Percentiles rank a stretch among this genome's conserved stretches.
Conservation (phyloP, 2,888 invertebrate genomes). For the Beris chalybata region DNA sequence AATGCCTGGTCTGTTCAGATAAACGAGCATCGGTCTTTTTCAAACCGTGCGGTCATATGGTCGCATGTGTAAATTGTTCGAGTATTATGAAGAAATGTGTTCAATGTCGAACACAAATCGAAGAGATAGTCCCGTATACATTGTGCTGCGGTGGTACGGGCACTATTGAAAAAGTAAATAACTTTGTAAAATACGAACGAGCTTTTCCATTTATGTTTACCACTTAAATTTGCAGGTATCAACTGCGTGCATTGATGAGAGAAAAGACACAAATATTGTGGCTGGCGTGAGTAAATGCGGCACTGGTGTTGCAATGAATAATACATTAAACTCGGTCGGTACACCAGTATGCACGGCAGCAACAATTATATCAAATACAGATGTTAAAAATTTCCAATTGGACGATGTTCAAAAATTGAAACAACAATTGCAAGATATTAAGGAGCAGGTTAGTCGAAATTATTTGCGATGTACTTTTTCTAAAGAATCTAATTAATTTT, state of each 20-base stretch:
- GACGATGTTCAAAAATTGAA: constrained; percentile 87
- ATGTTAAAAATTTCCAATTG: constrained; percentile 68
- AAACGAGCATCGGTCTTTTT: constrained; percentile 90
- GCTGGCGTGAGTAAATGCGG: constrained; percentile 51
- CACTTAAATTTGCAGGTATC: constrained; percentile 4
- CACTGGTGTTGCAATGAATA: constrained; percentile 55
- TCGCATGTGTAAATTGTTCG: constrained; percentile 73
- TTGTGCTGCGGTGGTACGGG: constrained; percentile 63
- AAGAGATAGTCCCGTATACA: constrained; percentile 63
- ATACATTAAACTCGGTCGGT: constrained; percentile 45
- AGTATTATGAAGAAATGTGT: constrained; percentile 97
- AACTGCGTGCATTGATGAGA: constrained; percentile 42
- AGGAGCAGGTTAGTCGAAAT: constrained; percentile 76
- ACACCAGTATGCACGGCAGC: constrained; percentile 44
- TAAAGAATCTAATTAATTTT: background rate
- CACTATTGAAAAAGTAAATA: constrained; percentile 49
- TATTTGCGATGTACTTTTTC: background rate
- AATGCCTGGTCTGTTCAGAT: constrained; percentile 95
- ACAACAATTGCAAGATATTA: constrained; percentile 95
- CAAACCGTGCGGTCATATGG: constrained; percentile 93
- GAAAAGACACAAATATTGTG: constrained; percentile 42
- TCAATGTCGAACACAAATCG: constrained; percentile 86
- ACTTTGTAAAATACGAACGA: background rate
- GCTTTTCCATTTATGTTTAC: background rate
- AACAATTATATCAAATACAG: constrained; percentile 52